A percentile compares a stretch with the other conserved stretches of the same genome.
These are phyloP conservation scores for Leucophenga maculata DNA, from an alignment of 2,888 invertebrate genomes.

Conservation along the genomic window DNA sequence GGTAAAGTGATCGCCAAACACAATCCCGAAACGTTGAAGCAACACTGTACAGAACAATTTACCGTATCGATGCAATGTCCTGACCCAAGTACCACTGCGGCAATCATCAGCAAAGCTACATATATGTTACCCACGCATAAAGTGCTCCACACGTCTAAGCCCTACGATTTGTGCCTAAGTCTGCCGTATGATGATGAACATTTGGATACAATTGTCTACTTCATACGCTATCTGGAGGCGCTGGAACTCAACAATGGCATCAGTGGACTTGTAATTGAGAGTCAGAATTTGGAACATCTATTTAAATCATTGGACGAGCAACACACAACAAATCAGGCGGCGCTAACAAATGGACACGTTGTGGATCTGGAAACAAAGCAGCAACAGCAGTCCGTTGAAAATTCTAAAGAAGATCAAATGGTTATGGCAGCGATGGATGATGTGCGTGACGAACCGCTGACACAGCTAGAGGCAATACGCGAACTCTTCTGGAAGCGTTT, in stretches of 20 bases:
- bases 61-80: constrained; percentile 59
- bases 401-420: constrained; percentile 42
- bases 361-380: constrained; percentile 9
- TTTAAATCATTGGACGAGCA: constrained; percentile 70
- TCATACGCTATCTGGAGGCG: constrained; percentile 73
- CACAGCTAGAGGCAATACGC: constrained; percentile 54
- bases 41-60: constrained; percentile 65
- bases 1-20: constrained; percentile 70
- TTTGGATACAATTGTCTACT: constrained; percentile 49
- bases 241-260: constrained; percentile 66
- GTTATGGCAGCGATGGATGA: constrained; percentile 42
- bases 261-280: constrained; percentile 74
- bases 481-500: constrained; percentile 76
- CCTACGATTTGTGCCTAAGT: constrained; percentile 54
- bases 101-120: constrained; percentile 52
- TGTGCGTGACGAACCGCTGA: constrained; percentile 50
- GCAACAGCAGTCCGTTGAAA: constrained; percentile 45
- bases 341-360: constrained; percentile 33
- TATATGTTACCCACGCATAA: constrained; percentile 53
- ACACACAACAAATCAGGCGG: constrained; percentile 32
- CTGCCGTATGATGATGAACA: constrained; percentile 58
- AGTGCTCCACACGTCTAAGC: constrained; percentile 41
- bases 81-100: constrained; percentile 46
- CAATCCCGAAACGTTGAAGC: constrained; percentile 66
- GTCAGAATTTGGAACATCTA: constrained; percentile 78